These are phyloP conservation scores for Anneissia japonica DNA, from an alignment of 35 echinoderm and acorn worm species.

Conservation along the genomic window DNA sequence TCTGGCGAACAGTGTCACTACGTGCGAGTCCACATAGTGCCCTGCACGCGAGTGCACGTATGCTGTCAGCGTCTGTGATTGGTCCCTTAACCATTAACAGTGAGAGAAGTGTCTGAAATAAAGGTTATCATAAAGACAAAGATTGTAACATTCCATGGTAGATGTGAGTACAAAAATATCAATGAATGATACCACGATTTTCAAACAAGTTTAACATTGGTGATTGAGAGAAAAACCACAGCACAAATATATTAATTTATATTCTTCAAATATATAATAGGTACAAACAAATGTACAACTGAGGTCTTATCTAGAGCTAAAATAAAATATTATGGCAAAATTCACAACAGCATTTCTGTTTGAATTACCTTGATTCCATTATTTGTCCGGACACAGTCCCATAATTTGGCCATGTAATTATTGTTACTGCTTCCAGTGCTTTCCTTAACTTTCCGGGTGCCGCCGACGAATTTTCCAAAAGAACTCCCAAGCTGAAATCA, in stretches of 20 bases:
- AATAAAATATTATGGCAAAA: background rate
- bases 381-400: slow-evolving; percentile 82
- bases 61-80: slow-evolving; percentile 83
- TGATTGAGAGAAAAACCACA: background rate
- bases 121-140: background rate
- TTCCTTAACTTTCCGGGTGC: slow-evolving; percentile 43
- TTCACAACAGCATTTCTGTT: too few relatives aligned
- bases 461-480: slow-evolving; percentile 58
- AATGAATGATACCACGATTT: background rate
- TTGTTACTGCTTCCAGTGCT: slow-evolving; percentile 27
- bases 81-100: slow-evolving; percentile 77
- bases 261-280: background rate
- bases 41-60: slow-evolving; percentile 76
- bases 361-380: slow-evolving; percentile 89
- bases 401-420: slow-evolving; percentile 79
- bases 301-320: background rate
- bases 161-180: background rate
- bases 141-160: too few relatives aligned
- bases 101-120: slow-evolving; percentile 56
- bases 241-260: background rate
- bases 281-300: background rate
- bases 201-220: background rate
- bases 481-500: slow-evolving; percentile 61
- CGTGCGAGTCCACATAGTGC: slow-evolving; percentile 87
- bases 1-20: slow-evolving; percentile 75